Evolutionary conservation across 2,888 invertebrate genomes (phyloP), one percentile per base, ranked within the genome.

Genomic region (Orthosia gracilis): DNA sequence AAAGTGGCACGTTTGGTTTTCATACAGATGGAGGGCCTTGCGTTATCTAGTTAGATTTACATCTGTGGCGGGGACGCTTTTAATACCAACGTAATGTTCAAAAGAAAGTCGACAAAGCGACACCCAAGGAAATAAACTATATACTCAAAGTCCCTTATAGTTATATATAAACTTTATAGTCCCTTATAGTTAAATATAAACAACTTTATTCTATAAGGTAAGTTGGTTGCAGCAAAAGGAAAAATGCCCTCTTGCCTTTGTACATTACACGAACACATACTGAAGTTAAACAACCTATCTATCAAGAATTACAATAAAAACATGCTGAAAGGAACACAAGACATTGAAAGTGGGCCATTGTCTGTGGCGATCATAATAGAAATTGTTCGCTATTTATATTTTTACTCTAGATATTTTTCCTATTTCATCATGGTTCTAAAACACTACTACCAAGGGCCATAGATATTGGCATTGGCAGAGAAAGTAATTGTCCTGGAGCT

Each of bases 401-500:
- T 40, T 40, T 40, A 40, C 40, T 40, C 17, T 11, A 23, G 2
- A 23, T 55, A 17, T 26, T 40, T 83, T 17, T 23, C 2, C 13
- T 15, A 61, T 26, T 17, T 40, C 40, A n/a, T 47, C 23, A n/a
- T 57, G n/a, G 18, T 50, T 73, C 13, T 54, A 26, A 12, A 21
- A 61, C 45, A 45, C 21, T 59, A n/a, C 52, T 17, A 47, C 13
- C 47, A 58, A 63, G 78, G 73, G 77, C 64, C 68, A 57, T 31
- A 69, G 69, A 78, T 80, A 86, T 79, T 90, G 89, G 89, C 92
- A 92, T 92, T 92, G 91, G 78, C 91, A 94, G 94, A 92, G 96
- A 96, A 96, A 96, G 96, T 94, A 89, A 84, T 86, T 85, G 92
- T 92, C 92, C 92, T 90, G 89, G 89, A 88, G 88, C 88, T 84